Evolutionary conservation across 2,888 invertebrate species (phyloP), one percentile per base, ranked within the genome.

Genomic region (Eristalis intricaria): DNA sequence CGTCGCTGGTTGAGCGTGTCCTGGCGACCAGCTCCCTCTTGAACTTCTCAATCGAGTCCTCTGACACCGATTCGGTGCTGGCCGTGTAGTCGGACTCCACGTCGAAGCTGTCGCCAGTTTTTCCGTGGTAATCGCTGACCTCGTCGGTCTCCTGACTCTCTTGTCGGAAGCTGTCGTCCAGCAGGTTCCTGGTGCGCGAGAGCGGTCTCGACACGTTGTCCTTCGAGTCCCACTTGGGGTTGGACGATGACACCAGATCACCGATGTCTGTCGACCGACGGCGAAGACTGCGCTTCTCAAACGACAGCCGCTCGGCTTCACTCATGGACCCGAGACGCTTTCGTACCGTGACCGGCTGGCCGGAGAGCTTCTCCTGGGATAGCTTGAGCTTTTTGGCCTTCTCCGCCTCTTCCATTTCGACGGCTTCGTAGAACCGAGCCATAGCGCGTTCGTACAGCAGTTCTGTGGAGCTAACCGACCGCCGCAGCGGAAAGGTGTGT

Each of bases 381-480:
- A 89, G 84, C 81, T 92, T 89, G 61, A 92, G 71, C 86, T 93
- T 90, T 50, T 91, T 90, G 89, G 90, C 90, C 64, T 92, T 94
- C 90, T 96, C 95, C 23, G 95, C 95, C 91, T 97, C 96, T 91
- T 97, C 96, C 89, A 96, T 94, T 76, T 95, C 96, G 3, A 96
- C 95, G 11, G 96, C 97, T 91, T 96, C 95, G 91, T 97, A 96
- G 91, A 97, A 96, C 56, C 97, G 94, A 10, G 96, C 96, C 96
- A 97, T 96, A 13, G 97, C 96, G 63, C 95, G 94, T 91, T 97
- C 97, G 91, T 97, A 97, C 0, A 97, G 94, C 5, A 97, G 94
- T 91, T 97, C 97, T 0, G 97, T 96, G 2, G 97, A 97, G 91
- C 97, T 97, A 32, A 96, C 96, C 0, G 97, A 96, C 89, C 95